phyloP scores from a whole-genome alignment of 2,113 vertebrate species.

The Strigops habroptila region DNA sequence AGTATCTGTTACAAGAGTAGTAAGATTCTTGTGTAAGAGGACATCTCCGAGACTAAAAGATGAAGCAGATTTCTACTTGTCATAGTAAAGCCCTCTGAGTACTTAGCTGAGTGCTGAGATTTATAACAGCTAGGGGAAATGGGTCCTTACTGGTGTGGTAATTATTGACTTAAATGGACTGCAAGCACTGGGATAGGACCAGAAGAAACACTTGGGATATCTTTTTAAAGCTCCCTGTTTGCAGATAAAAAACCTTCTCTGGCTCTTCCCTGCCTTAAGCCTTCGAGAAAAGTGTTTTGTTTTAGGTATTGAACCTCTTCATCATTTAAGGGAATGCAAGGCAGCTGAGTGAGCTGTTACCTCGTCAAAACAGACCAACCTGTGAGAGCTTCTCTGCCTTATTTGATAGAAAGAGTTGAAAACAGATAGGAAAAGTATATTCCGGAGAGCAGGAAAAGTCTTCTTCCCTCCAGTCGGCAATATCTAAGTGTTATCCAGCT shows the following conservation, averaged over 20 bases:
- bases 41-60: not conserved
- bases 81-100: not conserved
- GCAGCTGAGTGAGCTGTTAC: not conserved
- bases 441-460: not conserved
- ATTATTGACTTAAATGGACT: not conserved
- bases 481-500: not conserved
- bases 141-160: not conserved
- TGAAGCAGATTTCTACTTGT: not conserved
- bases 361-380: not conserved
- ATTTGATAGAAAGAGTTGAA: not conserved
- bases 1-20: not conserved
- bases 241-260: not conserved
- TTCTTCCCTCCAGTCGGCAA: not conserved
- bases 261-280: not conserved
- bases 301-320: conserved; percentile 28
- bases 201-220: not conserved
- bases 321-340: conserved; percentile 36
- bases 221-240: not conserved
- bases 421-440: not conserved
- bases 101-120: not conserved
- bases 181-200: not conserved
- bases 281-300: conserved; percentile 1
- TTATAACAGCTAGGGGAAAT: not conserved
- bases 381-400: not conserved
- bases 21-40: not conserved